Base-by-base conservation (phyloP, 2,888 invertebrate genomes). In the Anthoptus insignis region DNA sequence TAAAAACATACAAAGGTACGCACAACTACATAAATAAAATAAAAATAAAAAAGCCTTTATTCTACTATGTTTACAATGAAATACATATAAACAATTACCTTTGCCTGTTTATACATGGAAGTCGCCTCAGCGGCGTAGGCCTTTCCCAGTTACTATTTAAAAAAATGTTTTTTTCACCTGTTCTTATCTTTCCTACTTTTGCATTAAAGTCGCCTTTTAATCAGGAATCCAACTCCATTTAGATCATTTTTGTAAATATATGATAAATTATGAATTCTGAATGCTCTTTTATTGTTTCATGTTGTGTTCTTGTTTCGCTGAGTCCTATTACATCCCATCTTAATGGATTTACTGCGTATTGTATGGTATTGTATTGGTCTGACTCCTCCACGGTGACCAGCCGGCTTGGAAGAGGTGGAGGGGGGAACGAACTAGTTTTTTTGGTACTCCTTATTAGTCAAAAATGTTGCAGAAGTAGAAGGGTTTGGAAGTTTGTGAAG, bases 281-380 rank as follows among this genome's bases (percentile, higher is more conserved):
- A 29, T 73, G 63, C 65, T 75, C 73, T 68, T 68, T 64, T 22
- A 73, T 74, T 16, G 19, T 24, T 42, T 71, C 59, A 2, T 72
- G 70, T 52, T 58, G 49, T 68, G 69, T 66, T 68, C 72, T 70
- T 19, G 60, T 66, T 64, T 73, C 75, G 2, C 64, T 53, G 19
- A 75, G 32, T 6, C 74, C 72, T 29, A 73, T 66, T 13, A 72
- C 68, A 21, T 73, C 73, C 71, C 73, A 73, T 37, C 72, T 68
- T 16, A 74, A 52, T 14, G 27, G 19, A 22, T 54, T 32, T n/a
- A 72, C 14, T 1, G 73, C 68, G 11, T 54, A 37, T 29, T 65
- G 4, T 27, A 8, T 27, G 27, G 27, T 27, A 6, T 32, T 6
- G 32, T 11, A 11, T 3, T 64, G 56, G 66, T 67, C 64, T 50